Base-by-base conservation (phyloP, 2,113 vertebrate species). In the Hirundichthys speculiger region DNA sequence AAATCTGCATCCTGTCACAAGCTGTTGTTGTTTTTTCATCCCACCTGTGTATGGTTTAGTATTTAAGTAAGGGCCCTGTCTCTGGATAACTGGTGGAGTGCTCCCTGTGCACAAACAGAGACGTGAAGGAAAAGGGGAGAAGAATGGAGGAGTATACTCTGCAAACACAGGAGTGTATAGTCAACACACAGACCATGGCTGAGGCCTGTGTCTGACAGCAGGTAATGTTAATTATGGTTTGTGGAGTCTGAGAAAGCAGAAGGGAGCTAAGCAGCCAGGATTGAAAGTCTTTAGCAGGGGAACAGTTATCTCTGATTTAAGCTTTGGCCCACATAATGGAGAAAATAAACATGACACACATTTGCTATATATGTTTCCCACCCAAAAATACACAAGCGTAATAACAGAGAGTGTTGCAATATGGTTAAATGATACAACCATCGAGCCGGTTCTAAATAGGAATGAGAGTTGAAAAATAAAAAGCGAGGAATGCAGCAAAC, bases 21-120 rank as follows among this genome's bases (percentile, higher is more conserved):
- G 71, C 79, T 83, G 88, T 90, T 92, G 90, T 92, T 92, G 87
- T 92, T 92, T 91, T 91, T 89, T 77, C 66, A 83, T 91, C 90
- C 91, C 91, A 93, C 92, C 91, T 92, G 90, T 86, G 90, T 82
- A 89, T 92, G 91, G 89, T 92, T 92, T 91, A 91, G 90, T 90
- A 92, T 91, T 92, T 91, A 92, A 91, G 89, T 78, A 79, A 84
- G 73, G 80, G 82, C 79, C 84, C 86, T 85, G 82, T 87, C 82
- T 88, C 57, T 79, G 77, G 79, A 81, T 80, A 82, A 83, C 75
- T 84, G 78, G 76, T 84, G 84, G 74, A 89, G 86, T 85, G 79
- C 84, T 91, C 88, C 83, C 89, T 42, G 69, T 86, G 77, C 82
- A 89, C 80, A 64, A 75, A 86, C 80, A 69, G 62, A 86, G 80